Evolutionary conservation across 2,888 invertebrate genomes (phyloP).

Genomic region (Diaprepes abbreviatus): DNA sequence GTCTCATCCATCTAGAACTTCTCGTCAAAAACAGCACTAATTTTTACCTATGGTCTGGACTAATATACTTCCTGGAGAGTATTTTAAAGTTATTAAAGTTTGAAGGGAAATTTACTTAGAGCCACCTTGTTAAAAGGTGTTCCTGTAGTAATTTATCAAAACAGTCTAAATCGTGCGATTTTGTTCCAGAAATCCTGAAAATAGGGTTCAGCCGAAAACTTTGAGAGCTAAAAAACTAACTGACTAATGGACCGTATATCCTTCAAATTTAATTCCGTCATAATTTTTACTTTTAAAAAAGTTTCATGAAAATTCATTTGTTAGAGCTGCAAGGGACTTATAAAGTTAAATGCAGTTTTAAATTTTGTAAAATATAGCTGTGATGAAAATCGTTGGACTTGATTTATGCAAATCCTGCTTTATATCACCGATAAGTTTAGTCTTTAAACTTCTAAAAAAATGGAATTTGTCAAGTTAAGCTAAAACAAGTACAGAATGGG

Average conservation of each 20-base stretch:
- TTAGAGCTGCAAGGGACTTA: constrained; percentile 43
- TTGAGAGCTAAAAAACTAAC: constrained; percentile 55
- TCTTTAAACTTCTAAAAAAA: neutral
- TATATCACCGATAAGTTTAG: neutral
- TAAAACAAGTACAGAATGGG: too few species aligned
- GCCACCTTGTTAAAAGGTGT: constrained; percentile 57
- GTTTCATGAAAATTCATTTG: constrained; percentile 46
- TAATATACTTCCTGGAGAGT: neutral
- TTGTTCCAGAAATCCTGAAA: constrained; percentile 54
- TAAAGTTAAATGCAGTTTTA: constrained; percentile 47
- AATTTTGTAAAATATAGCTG: constrained; percentile 40
- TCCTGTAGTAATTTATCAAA: constrained; percentile 59
- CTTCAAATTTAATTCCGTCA: constrained; percentile 55
- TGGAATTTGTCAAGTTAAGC: neutral
- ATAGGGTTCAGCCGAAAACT: constrained; percentile 52
- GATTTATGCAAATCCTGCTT: constrained; percentile 15
- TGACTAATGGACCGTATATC: constrained; percentile 59
- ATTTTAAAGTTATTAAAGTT: constrained; percentile 58
- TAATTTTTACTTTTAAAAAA: constrained; percentile 46
- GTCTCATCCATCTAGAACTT: too few species aligned
- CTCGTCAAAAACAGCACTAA: too few species aligned
- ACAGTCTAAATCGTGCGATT: constrained; percentile 43
- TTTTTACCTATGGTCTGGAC: too few species aligned
- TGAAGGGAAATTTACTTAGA: constrained; percentile 56
- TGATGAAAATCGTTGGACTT: constrained; percentile 27